These are phyloP conservation scores for Paramormyrops kingsleyae DNA, from an alignment of 2,113 vertebrate genomes.

Conservation along the genomic window DNA sequence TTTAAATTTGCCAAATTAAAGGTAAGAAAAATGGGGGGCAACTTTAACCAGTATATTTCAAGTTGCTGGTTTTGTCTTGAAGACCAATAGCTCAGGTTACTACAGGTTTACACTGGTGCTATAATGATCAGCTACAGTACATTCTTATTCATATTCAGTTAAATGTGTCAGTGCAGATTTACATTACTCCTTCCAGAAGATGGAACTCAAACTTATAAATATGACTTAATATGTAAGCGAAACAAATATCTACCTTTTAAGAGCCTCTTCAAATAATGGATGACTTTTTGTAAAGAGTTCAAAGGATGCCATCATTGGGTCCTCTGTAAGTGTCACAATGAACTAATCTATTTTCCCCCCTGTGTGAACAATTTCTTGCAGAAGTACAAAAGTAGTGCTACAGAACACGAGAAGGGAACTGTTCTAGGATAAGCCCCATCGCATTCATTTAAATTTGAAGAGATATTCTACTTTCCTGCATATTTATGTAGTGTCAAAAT, in stretches of 20 bases:
- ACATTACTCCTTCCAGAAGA: neutral
- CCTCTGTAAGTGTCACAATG: neutral
- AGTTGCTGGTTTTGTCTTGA: neutral
- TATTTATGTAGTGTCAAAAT: neutral
- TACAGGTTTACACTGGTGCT: neutral
- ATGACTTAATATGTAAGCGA: neutral
- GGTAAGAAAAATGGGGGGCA: neutral
- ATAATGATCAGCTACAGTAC: neutral
- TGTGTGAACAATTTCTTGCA: slow-evolving; percentile 12
- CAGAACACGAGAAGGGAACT: slow-evolving; percentile 32
- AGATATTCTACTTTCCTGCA: neutral
- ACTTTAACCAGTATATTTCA: neutral
- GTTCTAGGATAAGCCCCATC: neutral
- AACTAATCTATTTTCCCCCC: neutral
- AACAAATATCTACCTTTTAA: neutral
- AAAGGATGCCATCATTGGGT: neutral
- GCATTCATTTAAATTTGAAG: neutral
- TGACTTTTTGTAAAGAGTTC: neutral
- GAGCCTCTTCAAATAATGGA: slow-evolving; percentile 6
- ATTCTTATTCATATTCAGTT: neutral
- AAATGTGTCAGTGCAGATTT: neutral
- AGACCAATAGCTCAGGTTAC: neutral
- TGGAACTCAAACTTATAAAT: neutral
- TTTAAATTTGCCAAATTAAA: neutral
- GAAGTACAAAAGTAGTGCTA: slow-evolving; percentile 38